Evolutionary conservation across 2,888 invertebrate species (phyloP), one percentile per base, ranked within the genome.

Genomic region (Sarcophaga subvicina): DNA sequence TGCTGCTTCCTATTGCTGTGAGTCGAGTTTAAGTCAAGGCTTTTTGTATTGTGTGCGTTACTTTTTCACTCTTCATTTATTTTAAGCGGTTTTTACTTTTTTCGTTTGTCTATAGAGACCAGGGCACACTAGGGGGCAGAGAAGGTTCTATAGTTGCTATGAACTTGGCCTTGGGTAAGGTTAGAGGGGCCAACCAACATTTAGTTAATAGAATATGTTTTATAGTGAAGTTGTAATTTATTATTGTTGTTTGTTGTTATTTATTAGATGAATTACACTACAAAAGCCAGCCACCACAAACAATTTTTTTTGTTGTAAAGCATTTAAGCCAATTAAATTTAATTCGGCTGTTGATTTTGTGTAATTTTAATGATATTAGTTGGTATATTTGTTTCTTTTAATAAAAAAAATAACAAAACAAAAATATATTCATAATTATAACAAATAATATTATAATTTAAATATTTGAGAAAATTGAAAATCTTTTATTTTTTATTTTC

Each of bases 101-200:
- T 82, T 75, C 12, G 22, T 59, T 54, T 17, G 49, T 17, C 12
- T 25, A 4, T 67, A 75, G 49, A 25, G 12, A 11, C 45, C 70
- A 49, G 73, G 54, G 67, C 27, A 62, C 37, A 37, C 37, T 37
- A 37, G 37, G 12, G 12, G 20, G 27, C 4, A 37, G 2, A 10
- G 37, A 20, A 8, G 45, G 20, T 73, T 86, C 73, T 62, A 25
- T 54, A 73, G 80, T 60, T 76, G 54, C 45, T 49, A 83, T 83
- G 78, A 75, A 75, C 80, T 84, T 86, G 83, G 78, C 86, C 83
- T 86, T 86, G 83, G 63, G 62, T 69, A 4, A 83, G 73, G 77
- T 78, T 75, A 63, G 63, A 78, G 64, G 47, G 69, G 59, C 59
- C 64, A 82, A 37, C 27, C 67, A 60, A 70, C 14, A 69, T 77